Conservation (phyloP, 2,797 vertebrate genomes). For the Naso thynnoides region DNA sequence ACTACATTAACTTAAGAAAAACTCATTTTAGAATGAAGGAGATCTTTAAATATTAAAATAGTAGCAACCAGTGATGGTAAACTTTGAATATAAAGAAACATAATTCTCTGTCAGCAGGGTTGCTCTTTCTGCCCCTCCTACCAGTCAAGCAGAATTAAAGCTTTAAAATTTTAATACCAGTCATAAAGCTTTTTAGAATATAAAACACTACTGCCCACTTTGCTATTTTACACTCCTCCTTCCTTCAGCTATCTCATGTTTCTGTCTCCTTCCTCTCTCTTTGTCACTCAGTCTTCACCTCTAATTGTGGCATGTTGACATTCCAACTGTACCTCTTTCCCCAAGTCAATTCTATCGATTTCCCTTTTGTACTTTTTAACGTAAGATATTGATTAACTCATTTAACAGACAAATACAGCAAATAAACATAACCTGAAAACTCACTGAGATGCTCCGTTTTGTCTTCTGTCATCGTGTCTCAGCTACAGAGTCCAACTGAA, state of each 20-base stretch:
- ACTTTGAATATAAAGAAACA: neutral
- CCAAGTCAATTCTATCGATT: conserved; percentile 6
- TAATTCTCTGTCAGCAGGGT: conserved; percentile 1
- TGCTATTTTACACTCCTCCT: neutral
- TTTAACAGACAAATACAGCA: conserved; percentile 24
- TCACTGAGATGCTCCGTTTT: neutral
- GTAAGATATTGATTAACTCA: neutral
- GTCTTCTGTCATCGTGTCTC: neutral
- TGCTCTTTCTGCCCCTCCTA: neutral
- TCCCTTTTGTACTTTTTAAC: conserved; percentile 13
- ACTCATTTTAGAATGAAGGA: too few relatives aligned
- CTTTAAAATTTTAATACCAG: neutral
- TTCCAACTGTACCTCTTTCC: neutral
- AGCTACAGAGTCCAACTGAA: neutral
- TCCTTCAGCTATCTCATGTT: neutral
- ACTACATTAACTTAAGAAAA: too few relatives aligned
- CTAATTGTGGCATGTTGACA: neutral
- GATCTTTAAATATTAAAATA: neutral
- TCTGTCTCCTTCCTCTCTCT: conserved; percentile 4
- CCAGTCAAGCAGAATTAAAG: neutral
- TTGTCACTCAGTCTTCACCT: neutral
- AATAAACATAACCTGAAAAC: conserved; percentile 10
- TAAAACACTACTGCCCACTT: neutral
- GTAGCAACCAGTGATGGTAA: neutral
- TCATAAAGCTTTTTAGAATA: conserved; percentile 20